A percentile compares a stretch with the other conserved stretches of the same genome.
These are phyloP conservation scores for Ailurus styani DNA, from an alignment of 2,113 vertebrate genomes.

Conservation along the genomic window DNA sequence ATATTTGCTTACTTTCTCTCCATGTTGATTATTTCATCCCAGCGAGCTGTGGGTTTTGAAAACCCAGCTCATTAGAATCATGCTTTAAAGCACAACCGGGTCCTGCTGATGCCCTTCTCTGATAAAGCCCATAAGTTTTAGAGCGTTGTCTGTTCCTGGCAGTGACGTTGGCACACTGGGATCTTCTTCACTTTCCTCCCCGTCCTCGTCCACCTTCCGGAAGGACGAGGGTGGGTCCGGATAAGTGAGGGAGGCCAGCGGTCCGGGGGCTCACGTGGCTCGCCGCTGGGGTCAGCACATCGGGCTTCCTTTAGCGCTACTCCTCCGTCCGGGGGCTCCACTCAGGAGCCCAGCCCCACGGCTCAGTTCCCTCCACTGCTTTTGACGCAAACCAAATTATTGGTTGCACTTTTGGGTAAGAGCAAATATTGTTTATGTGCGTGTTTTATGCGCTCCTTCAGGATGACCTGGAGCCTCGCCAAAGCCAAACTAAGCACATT, in stretches of 20 bases:
- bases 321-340: accelerated
- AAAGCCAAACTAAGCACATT: neutral
- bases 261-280: neutral
- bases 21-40: neutral
- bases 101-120: neutral
- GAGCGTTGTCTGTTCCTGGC: neutral
- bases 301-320: slow-evolving; percentile 8
- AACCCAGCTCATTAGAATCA: neutral
- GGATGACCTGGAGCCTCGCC: neutral
- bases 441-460: neutral
- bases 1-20: neutral
- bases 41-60: neutral
- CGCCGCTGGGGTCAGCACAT: slow-evolving; percentile 75
- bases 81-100: neutral
- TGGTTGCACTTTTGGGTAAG: neutral
- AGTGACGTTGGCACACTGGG: neutral
- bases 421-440: neutral
- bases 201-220: neutral
- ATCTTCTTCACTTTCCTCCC: neutral
- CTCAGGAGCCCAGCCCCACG: neutral
- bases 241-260: neutral
- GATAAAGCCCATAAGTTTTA: neutral
- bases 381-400: neutral
- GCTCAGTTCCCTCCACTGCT: neutral
- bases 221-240: neutral